Evolutionary conservation across 2,888 invertebrate genomes (phyloP).

Genomic region (Acanthosepion esculentum): DNA sequence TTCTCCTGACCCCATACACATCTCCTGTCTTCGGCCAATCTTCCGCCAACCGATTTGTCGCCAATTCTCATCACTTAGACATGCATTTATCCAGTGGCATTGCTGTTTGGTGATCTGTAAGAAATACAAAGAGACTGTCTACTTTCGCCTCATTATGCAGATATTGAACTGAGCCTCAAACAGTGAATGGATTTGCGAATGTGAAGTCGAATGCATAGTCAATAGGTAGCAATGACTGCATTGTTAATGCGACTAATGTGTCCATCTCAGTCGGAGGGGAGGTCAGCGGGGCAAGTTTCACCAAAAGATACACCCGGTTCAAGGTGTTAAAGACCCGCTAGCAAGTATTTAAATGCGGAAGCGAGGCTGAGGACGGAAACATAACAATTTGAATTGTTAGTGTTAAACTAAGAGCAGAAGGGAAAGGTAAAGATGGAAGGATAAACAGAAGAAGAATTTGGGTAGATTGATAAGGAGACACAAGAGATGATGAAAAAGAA

Average conservation of each 20-base stretch:
- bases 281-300: neutral
- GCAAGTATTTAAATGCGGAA: slow-evolving; percentile 33
- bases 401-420: neutral
- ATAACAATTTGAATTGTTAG: neutral
- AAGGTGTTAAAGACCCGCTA: neutral
- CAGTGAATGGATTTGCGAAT: neutral
- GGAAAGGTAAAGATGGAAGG: neutral
- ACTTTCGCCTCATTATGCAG: neutral
- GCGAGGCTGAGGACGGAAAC: neutral
- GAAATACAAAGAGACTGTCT: slow-evolving; percentile 33
- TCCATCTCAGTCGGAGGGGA: neutral
- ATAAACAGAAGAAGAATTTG: neutral
- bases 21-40: neutral
- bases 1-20: neutral
- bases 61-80: slow-evolving; percentile 33
- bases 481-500: neutral
- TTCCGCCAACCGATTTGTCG: neutral
- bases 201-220: slow-evolving; percentile 4
- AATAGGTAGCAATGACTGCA: neutral
- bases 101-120: slow-evolving; percentile 18
- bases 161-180: neutral
- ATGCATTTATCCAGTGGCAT: neutral
- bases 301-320: neutral
- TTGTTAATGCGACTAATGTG: slow-evolving; percentile 3
- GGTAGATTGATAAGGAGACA: neutral